These are phyloP conservation scores for Caenorhabditis sp. DNA, from an alignment of 2,888 invertebrate species.

Conservation along the genomic window DNA sequence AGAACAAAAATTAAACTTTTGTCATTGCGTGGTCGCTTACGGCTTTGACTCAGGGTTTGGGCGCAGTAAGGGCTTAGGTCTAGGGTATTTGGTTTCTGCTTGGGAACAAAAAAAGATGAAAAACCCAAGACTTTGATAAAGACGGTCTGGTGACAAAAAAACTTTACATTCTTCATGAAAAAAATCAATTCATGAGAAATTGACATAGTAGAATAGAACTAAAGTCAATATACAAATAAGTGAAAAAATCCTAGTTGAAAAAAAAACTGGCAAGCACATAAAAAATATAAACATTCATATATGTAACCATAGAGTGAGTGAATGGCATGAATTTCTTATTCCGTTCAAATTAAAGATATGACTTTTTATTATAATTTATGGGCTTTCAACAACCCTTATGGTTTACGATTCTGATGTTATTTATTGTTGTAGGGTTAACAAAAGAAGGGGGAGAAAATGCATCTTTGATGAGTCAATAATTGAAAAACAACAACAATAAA, in stretches of 20 bases:
- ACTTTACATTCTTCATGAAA: neutral
- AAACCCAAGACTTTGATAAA: too few species aligned
- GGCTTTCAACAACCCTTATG: neutral
- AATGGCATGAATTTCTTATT: neutral
- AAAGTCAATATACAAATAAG: neutral
- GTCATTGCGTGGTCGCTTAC: too few species aligned
- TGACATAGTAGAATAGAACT: neutral
- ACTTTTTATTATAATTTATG: neutral
- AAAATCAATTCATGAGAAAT: neutral
- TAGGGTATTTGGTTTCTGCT: too few species aligned
- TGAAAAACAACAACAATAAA: neutral
- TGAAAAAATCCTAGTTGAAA: conserved; percentile 12
- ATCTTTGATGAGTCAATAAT: neutral
- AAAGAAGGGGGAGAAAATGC: neutral
- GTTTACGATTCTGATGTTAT: neutral
- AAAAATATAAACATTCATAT: conserved; percentile 2
- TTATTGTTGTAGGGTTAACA: neutral
- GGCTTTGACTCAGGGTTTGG: too few species aligned
- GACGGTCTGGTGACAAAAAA: too few species aligned
- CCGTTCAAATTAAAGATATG: neutral
- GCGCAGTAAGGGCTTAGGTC: too few species aligned
- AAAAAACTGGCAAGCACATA: conserved; percentile 5
- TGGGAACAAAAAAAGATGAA: too few species aligned
- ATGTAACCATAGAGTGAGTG: neutral
- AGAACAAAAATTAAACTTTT: too few species aligned